phyloP scores from a whole-genome alignment of 2,113 vertebrate genomes.

The Neopipo cinnamomea region DNA sequence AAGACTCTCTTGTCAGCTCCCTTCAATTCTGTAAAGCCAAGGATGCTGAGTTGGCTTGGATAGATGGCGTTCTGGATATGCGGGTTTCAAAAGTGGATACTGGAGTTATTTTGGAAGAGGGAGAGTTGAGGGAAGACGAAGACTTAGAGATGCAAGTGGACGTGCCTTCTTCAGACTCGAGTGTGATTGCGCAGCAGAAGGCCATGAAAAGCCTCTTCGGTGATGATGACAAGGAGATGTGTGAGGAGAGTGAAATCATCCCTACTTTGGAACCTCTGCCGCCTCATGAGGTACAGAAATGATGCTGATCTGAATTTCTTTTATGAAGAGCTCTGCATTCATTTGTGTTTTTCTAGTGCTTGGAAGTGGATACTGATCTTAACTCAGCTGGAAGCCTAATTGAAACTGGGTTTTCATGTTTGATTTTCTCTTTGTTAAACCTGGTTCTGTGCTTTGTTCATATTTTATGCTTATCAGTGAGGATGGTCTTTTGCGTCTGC shows the following conservation, averaged over 20 bases:
- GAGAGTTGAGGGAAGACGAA: constrained; percentile 85
- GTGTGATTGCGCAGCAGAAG: constrained; percentile 84
- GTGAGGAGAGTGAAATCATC: constrained; percentile 94
- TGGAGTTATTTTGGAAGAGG: constrained; percentile 92
- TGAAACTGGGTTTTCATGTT: neutral
- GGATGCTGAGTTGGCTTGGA: constrained; percentile 96
- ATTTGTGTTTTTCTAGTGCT: neutral
- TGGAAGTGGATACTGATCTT: neutral
- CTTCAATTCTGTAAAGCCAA: constrained; percentile 98
- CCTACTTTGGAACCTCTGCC: constrained; percentile 94
- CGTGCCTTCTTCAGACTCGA: constrained; percentile 76
- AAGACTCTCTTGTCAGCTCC: constrained; percentile 97
- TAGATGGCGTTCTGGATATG: constrained; percentile 97
- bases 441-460: neutral
- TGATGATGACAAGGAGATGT: constrained; percentile 89
- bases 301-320: neutral
- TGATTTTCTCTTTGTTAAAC: neutral
- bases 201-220: constrained; percentile 93
- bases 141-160: constrained; percentile 87
- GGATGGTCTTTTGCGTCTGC: neutral
- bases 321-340: neutral
- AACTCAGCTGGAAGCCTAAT: neutral
- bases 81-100: constrained; percentile 96
- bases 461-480: neutral
- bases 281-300: constrained; percentile 80